Evolutionary conservation across 2,888 invertebrate genomes (phyloP).

Genomic region (Chloromyia formosa): DNA sequence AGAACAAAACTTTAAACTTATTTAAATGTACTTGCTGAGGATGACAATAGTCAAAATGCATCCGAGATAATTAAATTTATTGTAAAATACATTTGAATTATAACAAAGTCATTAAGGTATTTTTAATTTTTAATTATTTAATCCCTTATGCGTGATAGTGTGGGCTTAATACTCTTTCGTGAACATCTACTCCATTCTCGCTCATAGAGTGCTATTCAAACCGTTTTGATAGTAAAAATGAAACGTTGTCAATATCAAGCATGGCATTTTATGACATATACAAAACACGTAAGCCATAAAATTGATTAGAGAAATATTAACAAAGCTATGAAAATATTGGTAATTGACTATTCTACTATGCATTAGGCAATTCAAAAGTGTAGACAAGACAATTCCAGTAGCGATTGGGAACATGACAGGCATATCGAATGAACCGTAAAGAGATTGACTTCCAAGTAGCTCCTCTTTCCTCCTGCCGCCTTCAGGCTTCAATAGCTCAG

Average conservation of each 20-base stretch:
- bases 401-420: slow-evolving; percentile 38
- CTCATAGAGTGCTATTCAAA: no score
- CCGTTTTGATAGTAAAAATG: background rate
- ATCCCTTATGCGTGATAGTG: no score
- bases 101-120: no score
- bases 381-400: slow-evolving; percentile 43
- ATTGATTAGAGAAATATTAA: slow-evolving; percentile 35
- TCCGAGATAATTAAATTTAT: no score
- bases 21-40: no score
- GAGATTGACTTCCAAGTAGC: background rate
- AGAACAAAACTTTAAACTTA: no score
- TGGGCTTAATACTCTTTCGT: no score
- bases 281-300: slow-evolving; percentile 15
- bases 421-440: slow-evolving; percentile 39
- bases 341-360: slow-evolving; percentile 38
- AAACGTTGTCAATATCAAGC: slow-evolving; percentile 20
- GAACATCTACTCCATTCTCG: no score
- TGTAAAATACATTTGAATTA: no score
- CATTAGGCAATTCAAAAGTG: slow-evolving; percentile 39
- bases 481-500: background rate
- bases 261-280: slow-evolving; percentile 21
- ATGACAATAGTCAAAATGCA: no score
- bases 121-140: no score
- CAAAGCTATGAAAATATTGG: slow-evolving; percentile 24
- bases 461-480: background rate